A percentile compares a stretch with the other conserved stretches of the same genome.
Evolutionary conservation across 2,888 invertebrate genomes (phyloP).

Genomic region (Willowsia nigromaculata): DNA sequence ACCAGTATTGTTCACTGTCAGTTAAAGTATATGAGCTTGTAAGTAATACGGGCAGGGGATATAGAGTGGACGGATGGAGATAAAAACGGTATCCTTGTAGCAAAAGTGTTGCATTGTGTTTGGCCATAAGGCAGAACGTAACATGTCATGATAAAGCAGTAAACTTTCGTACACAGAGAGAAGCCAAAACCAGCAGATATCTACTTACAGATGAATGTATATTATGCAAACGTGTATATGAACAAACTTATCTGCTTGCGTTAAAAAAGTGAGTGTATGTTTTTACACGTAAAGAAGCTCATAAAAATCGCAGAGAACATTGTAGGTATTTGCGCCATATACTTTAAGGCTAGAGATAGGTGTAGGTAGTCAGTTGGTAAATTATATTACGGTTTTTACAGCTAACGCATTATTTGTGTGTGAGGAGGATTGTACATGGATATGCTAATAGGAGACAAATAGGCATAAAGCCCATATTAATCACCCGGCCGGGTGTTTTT

Average conservation of each 20-base stretch:
- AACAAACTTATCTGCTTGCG: too few species aligned
- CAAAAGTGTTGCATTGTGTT: background rate
- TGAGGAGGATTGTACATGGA: background rate
- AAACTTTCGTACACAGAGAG: background rate
- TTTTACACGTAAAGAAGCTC: background rate
- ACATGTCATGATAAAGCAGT: background rate
- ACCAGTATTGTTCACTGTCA: background rate
- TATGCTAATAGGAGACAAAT: background rate
- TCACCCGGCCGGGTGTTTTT: slow-evolving; percentile 46
- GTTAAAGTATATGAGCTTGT: background rate
- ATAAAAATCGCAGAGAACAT: background rate
- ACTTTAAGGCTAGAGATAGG: too few species aligned
- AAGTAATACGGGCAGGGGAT: background rate
- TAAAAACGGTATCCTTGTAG: slow-evolving; percentile 4
- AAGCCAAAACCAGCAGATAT: background rate
- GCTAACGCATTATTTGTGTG: background rate
- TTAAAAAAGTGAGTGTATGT: background rate
- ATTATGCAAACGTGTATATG: too few species aligned
- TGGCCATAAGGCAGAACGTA: slow-evolving; percentile 1
- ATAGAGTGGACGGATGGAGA: background rate
- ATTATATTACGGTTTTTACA: background rate
- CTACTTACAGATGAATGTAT: background rate
- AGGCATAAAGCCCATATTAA: slow-evolving; percentile 17
- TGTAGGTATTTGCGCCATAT: too few species aligned
- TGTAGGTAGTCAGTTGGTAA: background rate